Evolutionary conservation across 1,140 invertebrate genomes (phyloP), one percentile per base, ranked within the genome.

Genomic region (Neodiprion pinetum): DNA sequence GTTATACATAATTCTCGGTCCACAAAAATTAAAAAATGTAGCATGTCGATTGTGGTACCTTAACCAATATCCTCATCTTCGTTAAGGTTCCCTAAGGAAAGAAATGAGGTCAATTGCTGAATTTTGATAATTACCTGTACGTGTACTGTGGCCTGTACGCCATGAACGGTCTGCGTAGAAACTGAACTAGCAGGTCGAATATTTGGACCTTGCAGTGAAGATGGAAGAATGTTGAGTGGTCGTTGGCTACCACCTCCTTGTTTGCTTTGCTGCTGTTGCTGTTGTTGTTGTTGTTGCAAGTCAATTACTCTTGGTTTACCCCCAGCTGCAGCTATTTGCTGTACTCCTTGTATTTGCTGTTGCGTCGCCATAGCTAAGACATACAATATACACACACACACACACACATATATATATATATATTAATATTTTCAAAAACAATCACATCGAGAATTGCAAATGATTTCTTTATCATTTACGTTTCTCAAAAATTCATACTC

Each of bases 131-230:
- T 77, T 80, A 86, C 81, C 80, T 85, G 83, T 78, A 73, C 77
- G 76, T 85, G 80, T 86, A 90, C 91, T 82, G 90, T 91, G 72
- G 90, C 89, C 83, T 92, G 91, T 2, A 90, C 86, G 77, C 92
- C 91, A 71, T 91, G 92, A 72, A 92, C 91, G 4, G 94, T 95
- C 86, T 95, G 94, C 7, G 94, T 95, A 1, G 94, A 95, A 5
- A 95, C 93, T 0, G 93, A 94, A 79, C 93, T 93, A 1, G 93
- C 93, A 0, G 94, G 94, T 66, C 94, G 88, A 70, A 94, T 94
- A 72, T 90, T 90, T 7, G 91, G 87, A 48, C 85, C 78, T 73
- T 87, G 87, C 61, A 88, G 74, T 1, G 87, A 90, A 1, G 93
- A 93, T 1, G 93, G 93, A 61, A 94, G 80, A 73, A 94, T 94